Evolutionary conservation across 2,797 vertebrate genomes (phyloP).

Genomic region (Crocodylus rhombifer): DNA sequence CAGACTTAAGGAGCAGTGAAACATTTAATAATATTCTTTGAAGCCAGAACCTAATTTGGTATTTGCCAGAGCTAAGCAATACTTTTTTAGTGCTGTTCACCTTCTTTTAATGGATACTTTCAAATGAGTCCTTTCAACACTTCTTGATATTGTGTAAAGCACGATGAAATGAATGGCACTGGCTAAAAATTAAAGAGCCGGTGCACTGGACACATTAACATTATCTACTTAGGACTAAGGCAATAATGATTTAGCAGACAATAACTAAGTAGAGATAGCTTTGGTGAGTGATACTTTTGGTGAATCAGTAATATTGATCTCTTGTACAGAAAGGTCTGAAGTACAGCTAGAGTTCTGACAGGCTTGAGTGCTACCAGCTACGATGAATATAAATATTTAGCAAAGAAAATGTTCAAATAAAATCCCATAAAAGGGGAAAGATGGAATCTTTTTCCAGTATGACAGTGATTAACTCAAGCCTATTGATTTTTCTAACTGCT

Average conservation of each 20-base stretch:
- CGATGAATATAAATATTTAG: slow-evolving; percentile 30
- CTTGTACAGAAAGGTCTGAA: slow-evolving; percentile 37
- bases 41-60: background rate
- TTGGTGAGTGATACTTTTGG: slow-evolving; percentile 50
- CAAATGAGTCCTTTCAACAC: background rate
- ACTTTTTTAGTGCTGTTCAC: background rate
- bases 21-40: background rate
- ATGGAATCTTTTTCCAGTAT: background rate
- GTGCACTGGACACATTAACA: background rate
- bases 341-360: slow-evolving; percentile 10
- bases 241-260: slow-evolving; percentile 42
- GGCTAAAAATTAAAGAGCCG: background rate
- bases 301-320: slow-evolving; percentile 68
- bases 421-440: background rate
- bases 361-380: slow-evolving; percentile 18
- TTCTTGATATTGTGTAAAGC: background rate
- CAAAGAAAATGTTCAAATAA: slow-evolving; percentile 42
- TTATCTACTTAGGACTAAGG: slow-evolving; percentile 17
- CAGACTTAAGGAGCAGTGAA: background rate
- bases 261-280: background rate
- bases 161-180: background rate
- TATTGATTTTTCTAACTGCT: background rate
- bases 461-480: background rate
- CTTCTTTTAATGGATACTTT: background rate
- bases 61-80: background rate